Evolutionary conservation across 2,113 vertebrate species (phyloP), one percentile per base, ranked within the genome.

Genomic region (Lasiurus cinereus): DNA sequence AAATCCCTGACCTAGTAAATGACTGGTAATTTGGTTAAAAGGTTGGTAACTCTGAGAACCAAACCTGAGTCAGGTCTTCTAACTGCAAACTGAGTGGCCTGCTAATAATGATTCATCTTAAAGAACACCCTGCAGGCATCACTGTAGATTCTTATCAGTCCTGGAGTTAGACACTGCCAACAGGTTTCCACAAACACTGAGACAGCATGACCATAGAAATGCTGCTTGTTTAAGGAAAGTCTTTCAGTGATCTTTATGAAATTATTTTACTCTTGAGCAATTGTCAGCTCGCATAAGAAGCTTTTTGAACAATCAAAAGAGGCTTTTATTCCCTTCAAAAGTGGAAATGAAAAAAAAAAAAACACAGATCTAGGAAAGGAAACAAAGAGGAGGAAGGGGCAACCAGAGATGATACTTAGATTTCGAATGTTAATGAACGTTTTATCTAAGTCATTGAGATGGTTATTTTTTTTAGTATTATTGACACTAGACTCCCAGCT

Each of bases 381-480:
- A 94, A 94, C 88, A 89, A 94, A 95, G 83, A 94, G 86, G 62
- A 95, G 56, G 90, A 95, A 96, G 90, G 86, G n/a, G 19, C 89
- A 67, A 33, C 78, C 88, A 43, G 59, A 95, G 90, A 94, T 72
- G 95, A 96, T 80, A 85, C 94, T 96, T 96, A 95, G 96, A 96
- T 97, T 97, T 96, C 91, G 64, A 95, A 96, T 97, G 96, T 92
- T 97, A 98, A 96, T 97, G 87, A 98, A 96, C 97, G 90, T 98
- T 97, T 98, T 97, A 96, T 97, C 97, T 96, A 95, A 97, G 96
- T 97, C 96, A 97, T 95, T 96, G 96, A 95, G 93, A 94, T 95
- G 73, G 94, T 92, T 98, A 94, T 96, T 95, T 97, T 97, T 97
- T 97, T 97, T 97, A 76, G 22, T 94, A 86, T 97, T 98, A 98